Evolutionary conservation across 2,888 invertebrate genomes (phyloP).

Genomic region (Coelopa pilipes): DNA sequence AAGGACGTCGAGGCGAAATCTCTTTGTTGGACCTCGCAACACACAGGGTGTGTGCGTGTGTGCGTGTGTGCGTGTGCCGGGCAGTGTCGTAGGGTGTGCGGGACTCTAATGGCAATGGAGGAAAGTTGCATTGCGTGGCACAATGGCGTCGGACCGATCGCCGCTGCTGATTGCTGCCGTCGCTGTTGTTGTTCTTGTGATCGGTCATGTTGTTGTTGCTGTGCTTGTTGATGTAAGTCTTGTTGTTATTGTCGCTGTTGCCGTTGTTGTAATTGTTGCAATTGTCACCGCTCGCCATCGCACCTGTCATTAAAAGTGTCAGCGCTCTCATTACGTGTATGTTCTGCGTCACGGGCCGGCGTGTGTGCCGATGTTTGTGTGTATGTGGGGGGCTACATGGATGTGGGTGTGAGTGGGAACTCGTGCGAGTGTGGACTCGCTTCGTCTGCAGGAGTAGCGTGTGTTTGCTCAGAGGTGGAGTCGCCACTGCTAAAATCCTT

Average conservation of each 20-base stretch:
- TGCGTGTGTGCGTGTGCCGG: background rate
- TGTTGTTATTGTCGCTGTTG: background rate
- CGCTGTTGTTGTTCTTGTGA: background rate
- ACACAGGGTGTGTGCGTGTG: conserved; percentile 2
- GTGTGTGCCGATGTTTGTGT: background rate
- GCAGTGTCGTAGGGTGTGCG: background rate
- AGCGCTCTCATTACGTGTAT: background rate
- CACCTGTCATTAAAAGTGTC: conserved; percentile 26
- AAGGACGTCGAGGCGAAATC: background rate
- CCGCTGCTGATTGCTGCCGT: no score
- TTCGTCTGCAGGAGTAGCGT: no score
- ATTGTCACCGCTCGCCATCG: background rate
- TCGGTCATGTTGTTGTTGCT: background rate
- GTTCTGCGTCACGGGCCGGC: background rate
- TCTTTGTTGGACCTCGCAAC: background rate
- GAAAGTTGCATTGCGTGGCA: conserved; percentile 8
- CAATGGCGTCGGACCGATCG: background rate
- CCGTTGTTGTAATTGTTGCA: conserved; percentile 2
- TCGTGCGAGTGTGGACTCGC: no score
- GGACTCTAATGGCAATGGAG: conserved; percentile 20
- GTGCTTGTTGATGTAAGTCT: background rate
- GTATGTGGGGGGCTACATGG: background rate
- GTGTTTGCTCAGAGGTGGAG: background rate
- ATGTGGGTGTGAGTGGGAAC: background rate
- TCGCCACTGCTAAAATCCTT: background rate